phyloP scores from a whole-genome alignment of 1,140 invertebrate genomes.

The Hydropsyche tenuis region DNA sequence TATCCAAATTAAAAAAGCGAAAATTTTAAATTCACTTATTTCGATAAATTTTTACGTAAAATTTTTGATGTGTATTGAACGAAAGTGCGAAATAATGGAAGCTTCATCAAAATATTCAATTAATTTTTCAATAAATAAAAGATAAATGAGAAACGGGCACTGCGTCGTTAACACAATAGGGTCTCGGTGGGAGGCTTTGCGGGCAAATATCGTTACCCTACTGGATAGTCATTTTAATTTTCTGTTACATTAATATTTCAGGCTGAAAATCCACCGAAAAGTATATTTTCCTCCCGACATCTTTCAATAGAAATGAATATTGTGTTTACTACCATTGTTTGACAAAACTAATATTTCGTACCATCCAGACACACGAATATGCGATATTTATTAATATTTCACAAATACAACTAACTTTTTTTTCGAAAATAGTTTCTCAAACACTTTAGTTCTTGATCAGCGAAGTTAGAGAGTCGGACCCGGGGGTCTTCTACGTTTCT shows the following conservation, averaged over 20 bases:
- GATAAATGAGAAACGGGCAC: conserved; percentile 20
- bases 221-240: conserved; percentile 30
- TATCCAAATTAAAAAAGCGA: no score
- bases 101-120: conserved; percentile 22
- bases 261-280: conserved; percentile 19
- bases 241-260: conserved; percentile 27
- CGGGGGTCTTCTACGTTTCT: background rate
- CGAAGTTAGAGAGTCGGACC: background rate
- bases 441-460: conserved; percentile 6
- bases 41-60: background rate
- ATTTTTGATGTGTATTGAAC: background rate
- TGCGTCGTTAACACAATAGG: conserved; percentile 16
- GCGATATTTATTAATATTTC: no score
- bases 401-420: no score
- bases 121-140: conserved; percentile 41
- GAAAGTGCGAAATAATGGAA: conserved; percentile 2
- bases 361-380: no score
- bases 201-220: conserved; percentile 17
- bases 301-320: no score
- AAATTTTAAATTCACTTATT: background rate
- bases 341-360: no score
- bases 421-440: background rate
- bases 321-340: no score
- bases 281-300: no score
- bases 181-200: background rate